Conservation (phyloP, 2,797 vertebrate genomes). For the Cheirogaleus major region DNA sequence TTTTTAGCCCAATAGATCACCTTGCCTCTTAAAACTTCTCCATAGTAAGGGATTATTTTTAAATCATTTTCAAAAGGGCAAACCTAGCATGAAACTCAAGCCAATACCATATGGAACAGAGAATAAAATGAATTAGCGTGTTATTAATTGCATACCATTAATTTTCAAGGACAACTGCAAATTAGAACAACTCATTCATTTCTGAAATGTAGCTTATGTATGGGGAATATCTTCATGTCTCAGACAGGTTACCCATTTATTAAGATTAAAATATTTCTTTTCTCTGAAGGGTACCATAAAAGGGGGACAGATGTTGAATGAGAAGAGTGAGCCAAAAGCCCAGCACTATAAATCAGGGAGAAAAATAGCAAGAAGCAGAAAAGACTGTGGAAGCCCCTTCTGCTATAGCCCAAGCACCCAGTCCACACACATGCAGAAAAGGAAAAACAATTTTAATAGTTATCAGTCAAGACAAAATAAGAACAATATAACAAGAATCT, state of each 20-base stretch:
- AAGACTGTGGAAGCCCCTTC: not conserved
- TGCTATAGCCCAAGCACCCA: not conserved
- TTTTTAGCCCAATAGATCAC: not conserved
- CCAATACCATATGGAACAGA: constrained; percentile 76
- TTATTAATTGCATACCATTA: constrained; percentile 77
- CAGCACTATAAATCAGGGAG: constrained; percentile 32
- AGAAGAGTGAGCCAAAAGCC: constrained; percentile 44
- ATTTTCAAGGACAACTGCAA: constrained; percentile 79
- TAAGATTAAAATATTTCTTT: constrained; percentile 72
- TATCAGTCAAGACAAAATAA: constrained; percentile 47
- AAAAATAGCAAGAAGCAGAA: constrained; percentile 47
- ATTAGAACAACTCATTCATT: constrained; percentile 68
- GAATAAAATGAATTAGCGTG: constrained; percentile 77
- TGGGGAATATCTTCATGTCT: constrained; percentile 68
- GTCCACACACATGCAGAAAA: constrained; percentile 20
- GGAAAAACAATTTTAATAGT: constrained; percentile 44
- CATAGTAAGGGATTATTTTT: constrained; percentile 57
- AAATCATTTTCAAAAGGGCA: constrained; percentile 66
- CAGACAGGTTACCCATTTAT: constrained; percentile 71
- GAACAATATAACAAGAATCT: constrained; percentile 38
- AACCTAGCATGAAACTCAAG: constrained; percentile 58
- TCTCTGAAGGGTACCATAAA: constrained; percentile 66
- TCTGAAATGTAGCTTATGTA: constrained; percentile 62
- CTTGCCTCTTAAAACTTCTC: constrained; percentile 39
- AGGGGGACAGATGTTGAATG: constrained; percentile 69